Evolutionary conservation across 2,113 vertebrate genomes (phyloP).

Genomic region (Channa argus): DNA sequence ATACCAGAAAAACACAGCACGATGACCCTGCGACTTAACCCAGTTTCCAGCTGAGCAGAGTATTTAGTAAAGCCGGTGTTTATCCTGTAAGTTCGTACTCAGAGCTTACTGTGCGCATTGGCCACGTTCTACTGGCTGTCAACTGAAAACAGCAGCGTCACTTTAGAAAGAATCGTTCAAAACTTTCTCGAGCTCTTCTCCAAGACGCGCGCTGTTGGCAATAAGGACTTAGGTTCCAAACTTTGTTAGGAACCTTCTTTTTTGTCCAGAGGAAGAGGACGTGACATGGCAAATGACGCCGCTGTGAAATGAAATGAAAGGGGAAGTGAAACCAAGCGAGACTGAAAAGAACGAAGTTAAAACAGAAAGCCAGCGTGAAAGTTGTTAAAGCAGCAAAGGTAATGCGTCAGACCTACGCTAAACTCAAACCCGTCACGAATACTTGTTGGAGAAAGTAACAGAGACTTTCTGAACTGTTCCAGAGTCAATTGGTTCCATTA

Average conservation of each 20-base stretch:
- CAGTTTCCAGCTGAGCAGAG: too few relatives aligned
- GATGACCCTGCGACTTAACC: too few relatives aligned
- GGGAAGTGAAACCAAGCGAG: constrained; percentile 67
- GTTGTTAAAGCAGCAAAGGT: constrained; percentile 3
- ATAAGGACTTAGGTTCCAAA: too few relatives aligned
- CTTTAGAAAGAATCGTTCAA: background rate
- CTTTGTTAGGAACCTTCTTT: background rate
- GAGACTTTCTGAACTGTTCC: too few relatives aligned
- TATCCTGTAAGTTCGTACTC: constrained; percentile 11
- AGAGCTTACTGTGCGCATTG: accelerated
- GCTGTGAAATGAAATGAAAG: constrained; percentile 57
- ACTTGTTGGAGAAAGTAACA: background rate
- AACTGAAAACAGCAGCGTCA: constrained; percentile 25
- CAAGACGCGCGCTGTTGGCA: accelerated
- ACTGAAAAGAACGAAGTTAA: background rate
- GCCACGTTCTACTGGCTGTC: background rate
- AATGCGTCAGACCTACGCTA: background rate
- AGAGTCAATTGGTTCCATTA: too few relatives aligned
- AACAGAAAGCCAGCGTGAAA: background rate
- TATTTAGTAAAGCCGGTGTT: too few relatives aligned
- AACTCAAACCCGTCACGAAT: background rate
- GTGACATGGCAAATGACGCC: background rate
- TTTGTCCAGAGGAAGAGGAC: too few relatives aligned
- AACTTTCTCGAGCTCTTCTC: accelerated
- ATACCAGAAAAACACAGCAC: too few relatives aligned